Evolutionary conservation across 1,140 invertebrate genomes (phyloP), one percentile per base, ranked within the genome.

Genomic region (Stenopsyche tienmushanensis): DNA sequence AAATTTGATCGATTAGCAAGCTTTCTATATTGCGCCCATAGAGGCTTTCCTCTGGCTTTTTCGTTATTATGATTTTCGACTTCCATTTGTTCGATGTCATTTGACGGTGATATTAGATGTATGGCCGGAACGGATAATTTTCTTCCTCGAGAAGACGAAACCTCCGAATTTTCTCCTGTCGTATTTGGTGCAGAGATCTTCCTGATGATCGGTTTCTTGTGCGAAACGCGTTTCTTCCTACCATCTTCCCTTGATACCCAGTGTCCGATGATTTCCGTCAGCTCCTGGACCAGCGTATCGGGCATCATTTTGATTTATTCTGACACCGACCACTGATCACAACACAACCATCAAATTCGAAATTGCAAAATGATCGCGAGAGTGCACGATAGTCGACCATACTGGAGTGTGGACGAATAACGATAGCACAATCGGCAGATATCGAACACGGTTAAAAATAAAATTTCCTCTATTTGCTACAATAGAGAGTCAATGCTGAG

Each of bases 241-340:
- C 29, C 29, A 15, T 1, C 8, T 2, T 29, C 29, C 55, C 29
- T 20, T 39, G 5, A 10, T 15, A 17, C 15, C 45, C 17, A 21
- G 17, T 49, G 17, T 1, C 15, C n/a, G 13, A 55, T 24, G 39
- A 24, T 26, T 13, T 47, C 55, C 10, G 57, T 34, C 42, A 69
- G 41, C 55, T 65, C 63, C 34, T 58, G 58, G 50, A 55, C 57
- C 59, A 65, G 39, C 26, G 50, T 29, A 17, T 69, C 67, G 8
- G 64, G 63, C 8, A 57, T 52, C 63, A 69, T 69, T 21, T 15
- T 50, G 47, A 2, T 25, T n/a, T 7, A 18, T 49, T 23, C 7
- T 9, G 17, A 20, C 15, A 17, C 3, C n/a, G n/a, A n/a, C n/a
- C n/a, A n/a, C n/a, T n/a, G n/a, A n/a, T n/a, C n/a, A n/a, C n/a